Evolutionary conservation across 2,797 vertebrate species (phyloP).

Genomic region (Sparus aurata): DNA sequence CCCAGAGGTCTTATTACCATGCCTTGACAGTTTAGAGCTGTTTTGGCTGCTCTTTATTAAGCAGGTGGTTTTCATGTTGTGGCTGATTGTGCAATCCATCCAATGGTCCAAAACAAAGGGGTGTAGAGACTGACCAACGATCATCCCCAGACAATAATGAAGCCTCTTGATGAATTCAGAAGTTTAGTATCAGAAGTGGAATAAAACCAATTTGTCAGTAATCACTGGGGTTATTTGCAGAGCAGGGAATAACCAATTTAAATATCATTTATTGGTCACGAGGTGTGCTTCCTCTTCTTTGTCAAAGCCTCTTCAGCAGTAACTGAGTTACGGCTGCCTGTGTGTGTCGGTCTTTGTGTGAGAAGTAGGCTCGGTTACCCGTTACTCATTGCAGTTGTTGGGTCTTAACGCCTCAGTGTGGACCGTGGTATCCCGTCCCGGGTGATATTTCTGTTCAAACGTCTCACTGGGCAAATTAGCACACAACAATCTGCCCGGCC

Average conservation of each 20-base stretch:
- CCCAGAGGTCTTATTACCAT: too few relatives aligned
- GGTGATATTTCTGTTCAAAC: slow-evolving; percentile 59
- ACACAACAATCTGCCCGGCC: slow-evolving; percentile 67
- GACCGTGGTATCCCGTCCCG: slow-evolving; percentile 23
- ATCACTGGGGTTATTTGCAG: slow-evolving; percentile 22
- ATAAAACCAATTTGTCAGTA: not conserved
- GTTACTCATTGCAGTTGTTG: slow-evolving; percentile 31
- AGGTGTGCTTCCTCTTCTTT: slow-evolving; percentile 9
- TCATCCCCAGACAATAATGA: too few relatives aligned
- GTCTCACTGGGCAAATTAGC: slow-evolving; percentile 69
- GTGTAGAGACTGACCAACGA: too few relatives aligned
- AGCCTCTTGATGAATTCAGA: not conserved
- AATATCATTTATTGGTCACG: slow-evolving; percentile 29
- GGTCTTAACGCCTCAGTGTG: slow-evolving; percentile 14
- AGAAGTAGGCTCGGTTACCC: slow-evolving; percentile 34
- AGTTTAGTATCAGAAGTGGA: not conserved
- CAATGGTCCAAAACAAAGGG: too few relatives aligned
- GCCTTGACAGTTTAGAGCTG: too few relatives aligned
- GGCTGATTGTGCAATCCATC: too few relatives aligned
- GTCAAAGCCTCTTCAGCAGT: slow-evolving; percentile 20
- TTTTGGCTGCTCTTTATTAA: too few relatives aligned
- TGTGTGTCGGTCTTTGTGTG: slow-evolving; percentile 16
- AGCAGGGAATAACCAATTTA: slow-evolving; percentile 12
- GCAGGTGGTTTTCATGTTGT: too few relatives aligned
- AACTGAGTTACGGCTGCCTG: slow-evolving; percentile 27